Base-by-base conservation (phyloP, 2,797 vertebrate genomes). In the Micromesistius poutassou region DNA sequence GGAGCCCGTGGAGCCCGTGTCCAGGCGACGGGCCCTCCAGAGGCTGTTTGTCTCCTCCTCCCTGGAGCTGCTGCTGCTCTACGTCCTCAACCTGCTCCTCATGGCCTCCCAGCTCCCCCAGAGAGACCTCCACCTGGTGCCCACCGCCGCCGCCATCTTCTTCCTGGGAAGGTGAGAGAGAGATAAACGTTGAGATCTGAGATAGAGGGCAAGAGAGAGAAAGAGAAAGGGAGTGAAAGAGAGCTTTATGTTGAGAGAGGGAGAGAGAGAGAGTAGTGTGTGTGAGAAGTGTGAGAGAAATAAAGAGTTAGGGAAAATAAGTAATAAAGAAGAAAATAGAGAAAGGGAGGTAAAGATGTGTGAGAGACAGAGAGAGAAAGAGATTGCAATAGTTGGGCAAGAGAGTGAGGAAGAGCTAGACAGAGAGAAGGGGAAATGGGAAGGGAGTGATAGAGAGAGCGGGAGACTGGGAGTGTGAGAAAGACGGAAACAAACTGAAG, bases 121-220 rank as follows among this genome's bases (percentile, higher is more conserved):
- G 70, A 90, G 93, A 19, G 82, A 94, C 83, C 89, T 95, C 77
- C 92, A 91, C 85, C 62, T 93, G 82, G 89, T 94, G 70, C 94
- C 94, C 0, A 89, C 94, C 8, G 68, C 92, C 76, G 91, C 87
- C 1, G 84, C 85, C 46, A 80, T 94, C 76, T 95, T 95, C 84
- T 46, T 93, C 71, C 79, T 91, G 0, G 94, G 93, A 81, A 94
- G 94, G 94, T 95, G 87, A 94, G 28, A 8, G 10, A 13, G 68
- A 4, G 68, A 71, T n/a, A n/a, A n/a, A n/a, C n/a, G n/a, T n/a
- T n/a, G n/a, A n/a, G n/a, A n/a, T n/a, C n/a, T n/a, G 68, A 5
- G 68, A 30, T 25, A 4, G 68, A 71, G 68, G 13, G 6, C 19
- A 30, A 5, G 14, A 19, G 46, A 19, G 16, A 50, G 16, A 50